Evolutionary conservation across 2,797 vertebrate genomes (phyloP).

Genomic region (Paedocypris micromegethes): DNA sequence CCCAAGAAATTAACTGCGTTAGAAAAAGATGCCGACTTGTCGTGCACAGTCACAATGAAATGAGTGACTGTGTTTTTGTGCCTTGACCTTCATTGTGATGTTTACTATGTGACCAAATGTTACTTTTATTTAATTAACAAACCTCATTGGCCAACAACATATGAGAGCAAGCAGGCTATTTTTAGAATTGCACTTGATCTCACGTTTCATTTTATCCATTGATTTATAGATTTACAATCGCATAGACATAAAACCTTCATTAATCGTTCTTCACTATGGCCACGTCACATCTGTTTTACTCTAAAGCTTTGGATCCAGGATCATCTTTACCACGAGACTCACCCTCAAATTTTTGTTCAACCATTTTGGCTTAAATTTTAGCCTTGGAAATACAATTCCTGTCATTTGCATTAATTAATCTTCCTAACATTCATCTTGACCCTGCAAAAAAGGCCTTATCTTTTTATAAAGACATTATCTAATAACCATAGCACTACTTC

Average conservation of each 20-base stretch:
- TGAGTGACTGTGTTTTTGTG: too few species aligned
- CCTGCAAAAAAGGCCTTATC: conserved; percentile 8
- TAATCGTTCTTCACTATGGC: conserved; percentile 15
- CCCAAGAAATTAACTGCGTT: too few species aligned
- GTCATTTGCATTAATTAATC: conserved; percentile 13
- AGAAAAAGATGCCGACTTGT: too few species aligned
- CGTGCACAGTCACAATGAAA: too few species aligned
- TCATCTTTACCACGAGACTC: conserved; percentile 27
- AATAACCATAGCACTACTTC: too few species aligned
- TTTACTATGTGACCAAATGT: too few species aligned
- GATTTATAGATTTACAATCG: conserved; percentile 6
- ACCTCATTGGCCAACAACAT: too few species aligned
- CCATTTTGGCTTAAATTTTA: conserved; percentile 9
- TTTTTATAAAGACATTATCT: too few species aligned
- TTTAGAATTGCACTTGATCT: not conserved
- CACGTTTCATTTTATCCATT: conserved; percentile 4
- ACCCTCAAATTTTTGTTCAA: not conserved
- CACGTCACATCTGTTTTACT: conserved; percentile 9
- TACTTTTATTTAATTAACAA: too few species aligned
- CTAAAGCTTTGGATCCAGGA: conserved; percentile 16
- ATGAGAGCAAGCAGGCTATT: not conserved
- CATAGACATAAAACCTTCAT: conserved; percentile 16
- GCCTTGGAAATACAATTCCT: conserved; percentile 14
- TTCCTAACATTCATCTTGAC: conserved; percentile 7
- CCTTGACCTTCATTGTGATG: too few species aligned